Evolutionary conservation across 2,888 invertebrate species (phyloP).

Genomic region (Pyrocoelia pectoralis): DNA sequence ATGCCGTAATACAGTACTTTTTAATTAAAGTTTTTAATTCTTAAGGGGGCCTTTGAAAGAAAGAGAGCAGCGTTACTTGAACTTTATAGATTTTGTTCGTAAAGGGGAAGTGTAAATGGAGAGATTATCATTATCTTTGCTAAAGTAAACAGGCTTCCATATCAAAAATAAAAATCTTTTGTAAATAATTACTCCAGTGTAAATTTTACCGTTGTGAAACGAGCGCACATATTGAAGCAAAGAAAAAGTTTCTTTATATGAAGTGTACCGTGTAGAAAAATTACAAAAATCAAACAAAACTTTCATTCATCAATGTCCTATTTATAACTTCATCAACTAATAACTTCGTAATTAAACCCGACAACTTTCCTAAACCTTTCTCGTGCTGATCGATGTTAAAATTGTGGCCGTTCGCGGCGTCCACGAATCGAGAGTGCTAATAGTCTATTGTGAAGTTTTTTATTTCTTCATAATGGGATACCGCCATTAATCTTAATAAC

Average conservation of each 20-base stretch:
- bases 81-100: not conserved
- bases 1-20: not conserved
- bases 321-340: slow-evolving; percentile 3
- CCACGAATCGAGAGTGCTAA: not conserved
- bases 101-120: not conserved
- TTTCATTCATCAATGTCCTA: not conserved
- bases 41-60: not conserved
- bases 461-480: not conserved
- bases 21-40: slow-evolving; percentile 10
- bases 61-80: slow-evolving; percentile 1
- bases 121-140: not conserved
- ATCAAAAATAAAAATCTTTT: not conserved
- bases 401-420: not conserved
- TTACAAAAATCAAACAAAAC: too few species aligned
- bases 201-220: not conserved
- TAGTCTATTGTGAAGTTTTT: not conserved
- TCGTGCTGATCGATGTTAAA: not conserved
- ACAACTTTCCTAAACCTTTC: slow-evolving; percentile 2
- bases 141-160: not conserved
- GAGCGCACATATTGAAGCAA: not conserved
- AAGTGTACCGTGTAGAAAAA: too few species aligned
- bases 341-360: slow-evolving; percentile 2
- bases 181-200: not conserved
- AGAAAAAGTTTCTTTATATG: too few species aligned
- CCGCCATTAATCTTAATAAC: slow-evolving; percentile 20